Evolutionary conservation across 53 echinoderm and acorn worm species (phyloP), one percentile per base, ranked within the genome.

Genomic region (Mesocentrotus franciscanus): DNA sequence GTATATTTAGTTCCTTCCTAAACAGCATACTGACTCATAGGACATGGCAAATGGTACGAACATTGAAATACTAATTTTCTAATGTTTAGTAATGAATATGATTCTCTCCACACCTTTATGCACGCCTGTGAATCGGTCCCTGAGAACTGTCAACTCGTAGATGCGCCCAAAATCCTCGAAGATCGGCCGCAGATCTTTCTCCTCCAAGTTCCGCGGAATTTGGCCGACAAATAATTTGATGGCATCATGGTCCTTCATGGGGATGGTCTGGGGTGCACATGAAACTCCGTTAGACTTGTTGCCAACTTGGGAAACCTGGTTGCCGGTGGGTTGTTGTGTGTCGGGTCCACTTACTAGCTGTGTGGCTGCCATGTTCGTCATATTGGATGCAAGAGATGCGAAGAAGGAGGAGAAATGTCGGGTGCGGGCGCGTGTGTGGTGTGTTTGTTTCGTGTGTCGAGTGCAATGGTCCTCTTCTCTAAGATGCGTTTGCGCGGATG

Each of bases 361-460:
- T 71, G 97, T 96, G 85, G 99, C 97, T 96, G 99, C 99, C 99
- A 98, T 98, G 95, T 98, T 98, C 93, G 99, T 98, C 99, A 98
- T 98, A 96, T 92, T 98, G 93, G 96, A 92, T 92, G 92, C 74
- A 92, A 74, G 76, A 71, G 92, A 72, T 92, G 91, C 75, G 22
- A 27, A 56, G 56, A 57, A 56, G 70, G 66, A 92, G 56, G 75
- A 62, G 91, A 91, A 59, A n/a, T 64, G 20, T 32, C 34, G 26
- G 68, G 56, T 29, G 92, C 75, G 92, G 29, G 90, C 15, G 68
- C 70, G 74, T n/a, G 92, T 92, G 92, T 92, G 56, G 34, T 72
- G 92, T 91, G 90, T 90, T 58, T 90, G 32, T 56, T 84, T 59
- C 90, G 90, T 90, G 60, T 60, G 90, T 32, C 58, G 66, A 66